A percentile compares a stretch with the other conserved stretches of the same genome.
Conservation (phyloP, 2,797 vertebrate genomes). For the Tarsius wallacei region DNA sequence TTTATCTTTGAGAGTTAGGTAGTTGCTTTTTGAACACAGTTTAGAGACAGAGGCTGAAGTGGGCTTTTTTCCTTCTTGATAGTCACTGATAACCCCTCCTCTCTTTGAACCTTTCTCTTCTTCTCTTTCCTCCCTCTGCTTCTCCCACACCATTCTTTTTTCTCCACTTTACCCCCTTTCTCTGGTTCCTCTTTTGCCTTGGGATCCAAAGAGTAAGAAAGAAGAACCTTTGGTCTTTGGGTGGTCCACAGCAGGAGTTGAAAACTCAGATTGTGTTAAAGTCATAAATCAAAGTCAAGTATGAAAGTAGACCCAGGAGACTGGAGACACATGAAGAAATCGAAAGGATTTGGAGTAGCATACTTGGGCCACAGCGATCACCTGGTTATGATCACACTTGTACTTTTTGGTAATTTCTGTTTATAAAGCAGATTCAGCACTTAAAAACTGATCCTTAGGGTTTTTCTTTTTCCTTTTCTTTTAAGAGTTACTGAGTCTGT, state of each 20-base stretch:
- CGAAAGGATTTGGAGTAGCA: constrained; percentile 68
- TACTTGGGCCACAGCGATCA: constrained; percentile 79
- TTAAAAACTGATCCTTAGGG: constrained; percentile 53
- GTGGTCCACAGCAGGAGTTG: neutral
- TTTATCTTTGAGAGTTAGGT: neutral
- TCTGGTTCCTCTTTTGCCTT: neutral
- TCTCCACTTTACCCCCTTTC: neutral
- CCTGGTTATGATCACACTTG: constrained; percentile 74
- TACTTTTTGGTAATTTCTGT: constrained; percentile 72
- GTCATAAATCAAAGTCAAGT: constrained; percentile 82
- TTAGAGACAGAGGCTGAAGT: neutral
- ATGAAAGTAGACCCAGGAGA: constrained; percentile 60
- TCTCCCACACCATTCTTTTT: neutral
- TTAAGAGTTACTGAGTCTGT: constrained; percentile 1
- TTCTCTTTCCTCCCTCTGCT: neutral
- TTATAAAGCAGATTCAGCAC: constrained; percentile 59
- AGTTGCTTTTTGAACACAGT: neutral
- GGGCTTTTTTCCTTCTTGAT: neutral
- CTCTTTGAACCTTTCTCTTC: neutral
- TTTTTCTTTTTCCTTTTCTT: neutral
- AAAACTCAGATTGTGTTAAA: constrained; percentile 39
- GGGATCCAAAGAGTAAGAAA: neutral
- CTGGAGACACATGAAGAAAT: constrained; percentile 75
- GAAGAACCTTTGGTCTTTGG: neutral
- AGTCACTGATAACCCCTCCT: neutral